Base-by-base conservation (phyloP, 2,113 vertebrate genomes). In the Platysternon megacephalum region DNA sequence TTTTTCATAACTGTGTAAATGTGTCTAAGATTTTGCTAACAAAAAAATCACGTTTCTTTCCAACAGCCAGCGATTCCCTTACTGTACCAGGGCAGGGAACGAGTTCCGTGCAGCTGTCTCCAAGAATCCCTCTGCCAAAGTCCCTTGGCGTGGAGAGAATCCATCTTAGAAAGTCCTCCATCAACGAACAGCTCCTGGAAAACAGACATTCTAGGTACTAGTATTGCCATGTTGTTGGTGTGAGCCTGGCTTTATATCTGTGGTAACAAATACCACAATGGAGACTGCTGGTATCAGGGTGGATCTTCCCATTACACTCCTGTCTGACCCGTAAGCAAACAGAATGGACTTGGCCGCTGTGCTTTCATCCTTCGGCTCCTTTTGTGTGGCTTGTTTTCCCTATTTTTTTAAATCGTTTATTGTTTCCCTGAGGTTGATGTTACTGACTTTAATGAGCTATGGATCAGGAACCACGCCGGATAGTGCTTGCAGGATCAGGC, bases 71-170 rank as follows among this genome's bases (percentile, higher is more conserved):
- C 9, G 99, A 99, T 3, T 95, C 98, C 1, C 97, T 98, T 28
- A 93, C 96, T 53, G 86, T 94, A 2, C 89, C 97, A 92, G 98
- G 97, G 5, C 98, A 99, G 87, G 98, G 99, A 97, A 98, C 98
- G 84, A 98, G 98, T 93, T 99, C 99, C 11, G 98, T 98, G 0
- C 99, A 99, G 96, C 99, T 98, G 95, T 99, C 99, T 55, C 99
- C 99, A n/a, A 98, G 98, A 90, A 98, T 98, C 42, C 98, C 98
- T 93, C 99, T 99, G 5, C 98, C 99, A 4, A 99, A 99, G 44
- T 99, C 99, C 65, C 98, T 99, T 0, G 98, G 98, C 3, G 95
- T 98, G 49, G 98, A 98, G 84, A 97, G 97, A 84, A 97, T 98
- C 94, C 98, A 98, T 82, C 98, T 98, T 93, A 98, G 98, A 85